A percentile compares a stretch with the other conserved stretches of the same genome.
These are phyloP conservation scores for Panurus biarmicus DNA, from an alignment of 2,113 vertebrate genomes.

Conservation along the genomic window DNA sequence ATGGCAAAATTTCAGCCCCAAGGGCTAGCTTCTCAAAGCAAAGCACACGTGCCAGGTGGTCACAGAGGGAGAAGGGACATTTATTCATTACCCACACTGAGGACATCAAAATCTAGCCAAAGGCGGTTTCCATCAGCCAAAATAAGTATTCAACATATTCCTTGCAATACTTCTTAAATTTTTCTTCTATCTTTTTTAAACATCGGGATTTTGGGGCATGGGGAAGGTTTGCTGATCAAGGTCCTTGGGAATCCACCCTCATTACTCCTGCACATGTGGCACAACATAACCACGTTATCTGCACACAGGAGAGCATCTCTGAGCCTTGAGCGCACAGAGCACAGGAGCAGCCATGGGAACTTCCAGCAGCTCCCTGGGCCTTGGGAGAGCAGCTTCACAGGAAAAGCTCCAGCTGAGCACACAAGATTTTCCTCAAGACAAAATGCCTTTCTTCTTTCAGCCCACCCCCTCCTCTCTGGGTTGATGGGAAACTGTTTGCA, in stretches of 20 bases:
- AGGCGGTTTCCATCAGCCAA: not conserved
- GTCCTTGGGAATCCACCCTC: not conserved
- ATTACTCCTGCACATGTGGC: not conserved
- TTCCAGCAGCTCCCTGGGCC: not conserved
- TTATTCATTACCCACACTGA: not conserved
- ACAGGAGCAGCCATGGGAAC: not conserved
- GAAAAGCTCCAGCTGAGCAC: constrained; percentile 25
- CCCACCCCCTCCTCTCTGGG: not conserved
- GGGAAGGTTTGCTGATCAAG: not conserved
- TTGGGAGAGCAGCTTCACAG: not conserved
- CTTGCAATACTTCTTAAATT: not conserved
- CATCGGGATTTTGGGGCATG: not conserved
- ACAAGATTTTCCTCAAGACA: not conserved
- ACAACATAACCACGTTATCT: accelerated
- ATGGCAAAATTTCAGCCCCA: not conserved
- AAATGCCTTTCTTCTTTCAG: not conserved
- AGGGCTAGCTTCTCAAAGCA: not conserved
- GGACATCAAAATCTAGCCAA: not conserved
- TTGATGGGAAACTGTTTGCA: constrained; percentile 16
- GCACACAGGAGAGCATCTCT: not conserved
- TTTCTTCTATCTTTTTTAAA: not conserved
- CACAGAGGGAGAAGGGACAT: not conserved
- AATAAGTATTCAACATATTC: not conserved
- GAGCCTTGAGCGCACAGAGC: not conserved
- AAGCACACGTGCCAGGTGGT: not conserved